A percentile compares a stretch with the other conserved stretches of the same genome.
Conservation (phyloP, 2,113 vertebrate species). For the Thalassoma bifasciatum region DNA sequence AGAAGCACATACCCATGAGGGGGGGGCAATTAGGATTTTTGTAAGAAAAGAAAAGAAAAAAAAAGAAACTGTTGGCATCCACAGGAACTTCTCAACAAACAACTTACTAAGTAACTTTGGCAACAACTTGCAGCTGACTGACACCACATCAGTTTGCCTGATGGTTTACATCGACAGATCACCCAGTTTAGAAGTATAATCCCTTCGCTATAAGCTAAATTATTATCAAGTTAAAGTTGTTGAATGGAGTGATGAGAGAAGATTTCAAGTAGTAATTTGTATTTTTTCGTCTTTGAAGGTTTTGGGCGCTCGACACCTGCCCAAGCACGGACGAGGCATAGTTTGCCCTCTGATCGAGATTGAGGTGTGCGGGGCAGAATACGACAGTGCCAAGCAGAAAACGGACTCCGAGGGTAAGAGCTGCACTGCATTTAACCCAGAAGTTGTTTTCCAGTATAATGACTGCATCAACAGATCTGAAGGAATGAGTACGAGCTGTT, state of each 20-base stretch:
- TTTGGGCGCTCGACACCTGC: conserved; percentile 94
- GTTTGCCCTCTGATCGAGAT: conserved; percentile 97
- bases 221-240: neutral
- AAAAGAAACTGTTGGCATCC: too few species aligned
- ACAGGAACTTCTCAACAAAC: too few species aligned
- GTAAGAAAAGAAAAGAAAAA: too few species aligned
- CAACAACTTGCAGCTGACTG: too few species aligned
- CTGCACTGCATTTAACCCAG: neutral
- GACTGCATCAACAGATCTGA: neutral
- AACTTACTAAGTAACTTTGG: too few species aligned
- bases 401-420: conserved; percentile 94
- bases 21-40: too few species aligned
- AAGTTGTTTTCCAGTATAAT: neutral
- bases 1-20: too few species aligned
- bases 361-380: conserved; percentile 95
- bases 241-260: neutral
- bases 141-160: too few species aligned
- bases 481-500: conserved; percentile 26
- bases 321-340: conserved; percentile 96
- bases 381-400: conserved; percentile 93
- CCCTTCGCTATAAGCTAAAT: too few species aligned
- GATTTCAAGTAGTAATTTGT: neutral
- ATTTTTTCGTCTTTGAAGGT: conserved; percentile 80
- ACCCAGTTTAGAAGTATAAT: too few species aligned
- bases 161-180: too few species aligned